Conservation (phyloP, 1,140 invertebrate genomes). For the Drosophila kanapiae region DNA sequence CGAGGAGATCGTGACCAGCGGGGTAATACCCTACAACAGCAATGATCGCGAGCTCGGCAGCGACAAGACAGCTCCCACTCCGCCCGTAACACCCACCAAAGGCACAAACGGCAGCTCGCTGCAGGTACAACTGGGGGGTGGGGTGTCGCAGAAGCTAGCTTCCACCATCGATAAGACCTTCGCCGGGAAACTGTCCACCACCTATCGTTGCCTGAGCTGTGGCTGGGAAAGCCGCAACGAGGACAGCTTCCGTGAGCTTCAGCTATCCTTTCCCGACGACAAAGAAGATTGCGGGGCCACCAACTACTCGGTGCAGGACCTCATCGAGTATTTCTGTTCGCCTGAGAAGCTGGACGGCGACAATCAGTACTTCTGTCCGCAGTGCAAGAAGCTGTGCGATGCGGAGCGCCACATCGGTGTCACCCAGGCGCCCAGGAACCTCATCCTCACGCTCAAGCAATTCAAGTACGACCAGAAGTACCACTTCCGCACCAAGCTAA, state of each 20-base stretch:
- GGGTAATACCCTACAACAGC: slow-evolving; percentile 72
- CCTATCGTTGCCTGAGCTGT: slow-evolving; percentile 90
- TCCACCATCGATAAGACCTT: slow-evolving; percentile 89
- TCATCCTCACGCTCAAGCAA: slow-evolving; percentile 93
- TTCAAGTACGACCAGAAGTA: slow-evolving; percentile 91
- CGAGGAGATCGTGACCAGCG: slow-evolving; percentile 55
- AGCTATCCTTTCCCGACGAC: slow-evolving; percentile 91
- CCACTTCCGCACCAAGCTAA: slow-evolving; percentile 90
- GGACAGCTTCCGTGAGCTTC: slow-evolving; percentile 92
- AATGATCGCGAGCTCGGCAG: slow-evolving; percentile 55
- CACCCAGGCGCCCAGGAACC: slow-evolving; percentile 90
- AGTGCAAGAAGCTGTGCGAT: slow-evolving; percentile 91
- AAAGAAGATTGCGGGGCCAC: slow-evolving; percentile 85
- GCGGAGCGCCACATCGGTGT: slow-evolving; percentile 91
- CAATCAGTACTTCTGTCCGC: slow-evolving; percentile 93
- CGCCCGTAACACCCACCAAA: slow-evolving; percentile 40
- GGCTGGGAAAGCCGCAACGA: slow-evolving; percentile 89
- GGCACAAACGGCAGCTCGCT: slow-evolving; percentile 28
- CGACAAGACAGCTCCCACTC: slow-evolving; percentile 20
- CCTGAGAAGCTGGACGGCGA: slow-evolving; percentile 92
- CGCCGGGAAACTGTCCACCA: slow-evolving; percentile 90
- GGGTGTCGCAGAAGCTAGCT: slow-evolving; percentile 36
- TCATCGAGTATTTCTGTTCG: slow-evolving; percentile 91
- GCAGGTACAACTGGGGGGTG: slow-evolving; percentile 14
- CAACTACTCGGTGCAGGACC: slow-evolving; percentile 88